Evolutionary conservation across 92 coral and sea anemone species (phyloP).

Genomic region (Umimayanthus kanabou): DNA sequence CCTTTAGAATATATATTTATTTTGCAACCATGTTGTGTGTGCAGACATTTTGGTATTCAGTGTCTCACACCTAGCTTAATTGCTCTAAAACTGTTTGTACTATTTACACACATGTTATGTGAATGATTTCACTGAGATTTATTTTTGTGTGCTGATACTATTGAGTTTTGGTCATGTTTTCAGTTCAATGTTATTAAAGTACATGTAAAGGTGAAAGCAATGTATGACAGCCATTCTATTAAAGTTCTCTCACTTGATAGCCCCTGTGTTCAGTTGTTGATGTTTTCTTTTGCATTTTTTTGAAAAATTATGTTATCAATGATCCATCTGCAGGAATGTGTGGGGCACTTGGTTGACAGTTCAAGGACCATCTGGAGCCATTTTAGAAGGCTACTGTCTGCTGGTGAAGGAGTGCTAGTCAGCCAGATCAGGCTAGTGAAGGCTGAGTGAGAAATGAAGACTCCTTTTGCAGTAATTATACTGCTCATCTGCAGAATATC

Average conservation of each 20-base stretch:
- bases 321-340: slow-evolving; percentile 41
- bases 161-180: background rate
- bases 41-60: background rate
- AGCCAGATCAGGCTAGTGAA: slow-evolving; percentile 2
- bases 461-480: background rate
- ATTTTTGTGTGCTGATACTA: background rate
- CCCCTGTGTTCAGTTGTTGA: background rate
- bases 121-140: background rate
- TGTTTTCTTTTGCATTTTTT: slow-evolving; percentile 18
- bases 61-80: too few relatives aligned
- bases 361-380: slow-evolving; percentile 25
- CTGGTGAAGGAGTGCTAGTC: slow-evolving; percentile 5
- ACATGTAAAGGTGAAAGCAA: background rate
- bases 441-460: slow-evolving; percentile 23
- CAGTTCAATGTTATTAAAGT: background rate
- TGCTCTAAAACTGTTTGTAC: background rate
- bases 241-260: background rate
- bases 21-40: too few relatives aligned
- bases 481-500: slow-evolving; percentile 30
- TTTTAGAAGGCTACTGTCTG: slow-evolving; percentile 4
- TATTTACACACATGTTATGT: too few relatives aligned
- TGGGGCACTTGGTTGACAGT: slow-evolving; percentile 16
- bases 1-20: background rate
- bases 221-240: background rate
- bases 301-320: slow-evolving; percentile 15